Conservation (phyloP, 2,113 vertebrate species). For the Danionella cerebrum region DNA sequence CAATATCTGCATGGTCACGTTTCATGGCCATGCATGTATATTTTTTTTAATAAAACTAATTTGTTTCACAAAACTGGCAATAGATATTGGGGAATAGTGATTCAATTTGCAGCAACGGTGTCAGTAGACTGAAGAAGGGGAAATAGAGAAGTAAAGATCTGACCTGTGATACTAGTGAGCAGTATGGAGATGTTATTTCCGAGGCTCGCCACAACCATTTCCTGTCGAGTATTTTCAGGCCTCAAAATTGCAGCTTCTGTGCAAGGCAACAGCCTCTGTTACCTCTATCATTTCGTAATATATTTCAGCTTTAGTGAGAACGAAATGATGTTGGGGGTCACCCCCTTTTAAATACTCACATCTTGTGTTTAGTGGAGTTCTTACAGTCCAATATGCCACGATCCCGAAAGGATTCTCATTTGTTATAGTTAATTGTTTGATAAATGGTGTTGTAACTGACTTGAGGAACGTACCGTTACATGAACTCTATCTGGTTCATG, state of each 20-base stretch:
- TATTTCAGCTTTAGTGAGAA: not conserved
- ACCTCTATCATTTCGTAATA: conserved; percentile 12
- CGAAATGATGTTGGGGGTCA: conserved; percentile 1
- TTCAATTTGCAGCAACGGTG: not conserved
- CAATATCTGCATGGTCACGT: no score
- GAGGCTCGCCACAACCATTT: conserved; percentile 63
- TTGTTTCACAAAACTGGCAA: not conserved
- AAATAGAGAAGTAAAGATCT: not conserved
- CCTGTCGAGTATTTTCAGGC: conserved; percentile 60
- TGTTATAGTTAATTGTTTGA: no score
- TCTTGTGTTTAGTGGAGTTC: no score
- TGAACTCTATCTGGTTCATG: no score
- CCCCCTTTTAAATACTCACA: not conserved
- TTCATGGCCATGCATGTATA: no score
- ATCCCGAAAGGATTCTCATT: no score
- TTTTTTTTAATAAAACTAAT: no score
- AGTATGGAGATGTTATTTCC: conserved; percentile 51
- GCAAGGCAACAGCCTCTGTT: conserved; percentile 20
- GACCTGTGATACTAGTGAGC: conserved; percentile 1
- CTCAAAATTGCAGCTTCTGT: conserved; percentile 55
- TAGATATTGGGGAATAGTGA: not conserved
- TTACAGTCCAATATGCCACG: no score
- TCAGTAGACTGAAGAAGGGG: not conserved
- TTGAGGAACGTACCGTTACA: no score
- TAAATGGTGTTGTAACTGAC: no score